These are phyloP conservation scores for Drosophila aff. DNA, from an alignment of 1,140 invertebrate species.

Conservation along the genomic window DNA sequence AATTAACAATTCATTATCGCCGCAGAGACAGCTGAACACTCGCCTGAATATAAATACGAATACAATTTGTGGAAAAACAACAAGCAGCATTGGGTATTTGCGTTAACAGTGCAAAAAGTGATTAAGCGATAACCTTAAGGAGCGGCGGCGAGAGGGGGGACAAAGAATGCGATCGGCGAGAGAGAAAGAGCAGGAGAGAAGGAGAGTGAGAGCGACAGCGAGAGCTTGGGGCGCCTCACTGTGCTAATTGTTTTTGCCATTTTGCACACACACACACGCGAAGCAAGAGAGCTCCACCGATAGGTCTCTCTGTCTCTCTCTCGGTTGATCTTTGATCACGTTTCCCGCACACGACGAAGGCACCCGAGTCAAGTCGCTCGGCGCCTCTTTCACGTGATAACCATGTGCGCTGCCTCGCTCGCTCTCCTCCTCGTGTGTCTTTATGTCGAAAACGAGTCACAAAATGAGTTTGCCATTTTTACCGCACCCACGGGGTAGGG, in stretches of 20 bases:
- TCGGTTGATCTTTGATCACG: conserved; percentile 79
- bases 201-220: conserved; percentile 22
- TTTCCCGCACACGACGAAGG: conserved; percentile 76
- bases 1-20: conserved; percentile 49
- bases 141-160: conserved; percentile 8
- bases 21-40: conserved; percentile 32
- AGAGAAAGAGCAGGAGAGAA: conserved; percentile 13
- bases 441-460: conserved; percentile 65
- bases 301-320: conserved; percentile 9
- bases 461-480: conserved; percentile 64
- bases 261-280: conserved; percentile 37
- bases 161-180: conserved; percentile 36
- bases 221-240: conserved; percentile 60
- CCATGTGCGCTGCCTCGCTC: conserved; percentile 58
- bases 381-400: conserved; percentile 76
- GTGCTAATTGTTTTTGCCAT: conserved; percentile 78
- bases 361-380: conserved; percentile 46
- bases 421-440: conserved; percentile 1
- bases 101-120: conserved; percentile 63
- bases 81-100: conserved; percentile 64
- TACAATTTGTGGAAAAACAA: conserved; percentile 66
- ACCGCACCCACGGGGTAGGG: background rate
- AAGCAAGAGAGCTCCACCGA: conserved; percentile 8
- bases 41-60: conserved; percentile 35
- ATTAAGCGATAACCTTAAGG: conserved; percentile 71